phyloP scores from a whole-genome alignment of 2,113 vertebrate species.

The Trematomus loennbergii region DNA sequence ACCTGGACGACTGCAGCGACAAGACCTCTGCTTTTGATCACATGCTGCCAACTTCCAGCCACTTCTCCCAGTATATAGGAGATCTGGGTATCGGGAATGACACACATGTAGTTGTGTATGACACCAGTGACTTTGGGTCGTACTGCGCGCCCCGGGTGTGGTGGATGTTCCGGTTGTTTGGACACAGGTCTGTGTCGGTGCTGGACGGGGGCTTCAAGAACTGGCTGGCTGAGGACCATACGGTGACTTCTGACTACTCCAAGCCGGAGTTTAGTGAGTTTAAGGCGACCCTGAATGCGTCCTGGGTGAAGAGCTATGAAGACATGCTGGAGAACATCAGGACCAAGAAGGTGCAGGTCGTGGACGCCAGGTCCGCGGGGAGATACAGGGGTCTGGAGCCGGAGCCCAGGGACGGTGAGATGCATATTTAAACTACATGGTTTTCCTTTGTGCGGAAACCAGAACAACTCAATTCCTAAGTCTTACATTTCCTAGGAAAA shows the following conservation, averaged over 20 bases:
- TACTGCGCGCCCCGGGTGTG: constrained; percentile 92
- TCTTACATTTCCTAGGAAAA: no score
- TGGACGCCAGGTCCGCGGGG: constrained; percentile 89
- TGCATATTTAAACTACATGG: not conserved
- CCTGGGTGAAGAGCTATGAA: constrained; percentile 89
- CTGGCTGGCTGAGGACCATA: constrained; percentile 87
- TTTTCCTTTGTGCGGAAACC: no score
- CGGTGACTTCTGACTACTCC: constrained; percentile 76
- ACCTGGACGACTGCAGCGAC: constrained; percentile 92
- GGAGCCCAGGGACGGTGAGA: constrained; percentile 92
- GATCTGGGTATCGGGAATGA: constrained; percentile 87
- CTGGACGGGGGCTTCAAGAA: constrained; percentile 91
- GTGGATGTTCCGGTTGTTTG: constrained; percentile 98
- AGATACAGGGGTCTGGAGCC: constrained; percentile 91
- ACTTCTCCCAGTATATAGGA: constrained; percentile 88
- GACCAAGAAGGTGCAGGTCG: constrained; percentile 84
- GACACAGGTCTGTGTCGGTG: constrained; percentile 89
- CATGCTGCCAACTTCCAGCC: constrained; percentile 86
- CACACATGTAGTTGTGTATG: constrained; percentile 94
- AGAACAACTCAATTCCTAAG: no score
- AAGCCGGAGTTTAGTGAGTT: constrained; percentile 79
- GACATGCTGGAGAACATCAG: constrained; percentile 89
- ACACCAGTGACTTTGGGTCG: constrained; percentile 90
- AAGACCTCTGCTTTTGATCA: constrained; percentile 88
- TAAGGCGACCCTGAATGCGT: constrained; percentile 75